phyloP scores from a whole-genome alignment of 2,113 vertebrate genomes.

The Phrynosoma platyrhinos region DNA sequence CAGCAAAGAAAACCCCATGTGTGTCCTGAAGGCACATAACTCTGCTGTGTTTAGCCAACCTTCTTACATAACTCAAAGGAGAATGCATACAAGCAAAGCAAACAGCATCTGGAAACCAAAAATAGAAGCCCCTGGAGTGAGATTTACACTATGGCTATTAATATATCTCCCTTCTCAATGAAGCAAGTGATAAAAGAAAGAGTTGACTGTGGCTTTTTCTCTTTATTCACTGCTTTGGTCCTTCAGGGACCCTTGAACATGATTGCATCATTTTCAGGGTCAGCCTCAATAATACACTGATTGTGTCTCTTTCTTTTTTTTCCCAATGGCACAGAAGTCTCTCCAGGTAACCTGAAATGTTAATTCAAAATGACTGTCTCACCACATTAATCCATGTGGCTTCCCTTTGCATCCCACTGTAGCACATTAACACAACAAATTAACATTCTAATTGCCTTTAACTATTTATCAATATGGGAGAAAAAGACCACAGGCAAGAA shows the following conservation, averaged over 20 bases:
- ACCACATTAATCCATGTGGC: slow-evolving; percentile 60
- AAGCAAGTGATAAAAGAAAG: neutral
- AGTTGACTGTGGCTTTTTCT: slow-evolving; percentile 66
- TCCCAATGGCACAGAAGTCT: slow-evolving; percentile 41
- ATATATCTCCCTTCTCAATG: slow-evolving; percentile 49
- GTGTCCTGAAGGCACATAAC: neutral
- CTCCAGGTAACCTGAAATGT: slow-evolving; percentile 78
- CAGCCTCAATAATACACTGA: slow-evolving; percentile 74
- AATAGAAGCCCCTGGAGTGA: slow-evolving; percentile 47
- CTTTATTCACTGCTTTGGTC: slow-evolving; percentile 55
- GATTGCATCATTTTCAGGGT: slow-evolving; percentile 77
- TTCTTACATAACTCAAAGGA: neutral
- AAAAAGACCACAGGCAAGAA: slow-evolving; percentile 33
- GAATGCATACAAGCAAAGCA: neutral
- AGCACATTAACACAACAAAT: slow-evolving; percentile 82
- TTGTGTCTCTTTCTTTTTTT: slow-evolving; percentile 48
- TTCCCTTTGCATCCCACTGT: slow-evolving; percentile 70
- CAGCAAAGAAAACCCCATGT: neutral
- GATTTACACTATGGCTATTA: slow-evolving; percentile 56
- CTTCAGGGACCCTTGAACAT: slow-evolving; percentile 71
- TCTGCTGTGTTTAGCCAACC: neutral
- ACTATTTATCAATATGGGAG: slow-evolving; percentile 77
- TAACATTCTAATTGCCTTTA: slow-evolving; percentile 96
- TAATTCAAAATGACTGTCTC: slow-evolving; percentile 81
- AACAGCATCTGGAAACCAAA: slow-evolving; percentile 37